These are phyloP conservation scores for Acrobasis repandana DNA, from an alignment of 2,888 invertebrate species.

Conservation along the genomic window DNA sequence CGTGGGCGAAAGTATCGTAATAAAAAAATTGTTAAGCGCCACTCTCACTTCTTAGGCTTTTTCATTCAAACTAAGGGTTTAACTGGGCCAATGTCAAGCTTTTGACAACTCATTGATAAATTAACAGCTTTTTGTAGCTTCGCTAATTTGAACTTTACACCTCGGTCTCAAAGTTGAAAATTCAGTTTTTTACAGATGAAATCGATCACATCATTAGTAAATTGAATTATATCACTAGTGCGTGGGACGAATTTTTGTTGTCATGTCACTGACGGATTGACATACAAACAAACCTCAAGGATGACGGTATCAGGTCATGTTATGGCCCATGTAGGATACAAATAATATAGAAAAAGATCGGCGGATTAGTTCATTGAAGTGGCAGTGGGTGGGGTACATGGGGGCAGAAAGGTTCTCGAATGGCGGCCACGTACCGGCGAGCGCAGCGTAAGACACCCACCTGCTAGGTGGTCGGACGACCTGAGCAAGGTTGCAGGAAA, in stretches of 20 bases:
- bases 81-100: constrained; percentile 15
- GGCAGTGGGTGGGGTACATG: too few relatives aligned
- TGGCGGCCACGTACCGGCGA: too few relatives aligned
- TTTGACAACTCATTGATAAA: constrained; percentile 20
- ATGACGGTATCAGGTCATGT: constrained; percentile 24
- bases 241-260: constrained; percentile 32
- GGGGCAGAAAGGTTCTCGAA: too few relatives aligned
- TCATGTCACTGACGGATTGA: constrained; percentile 43
- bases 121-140: not conserved
- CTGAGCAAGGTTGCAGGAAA: too few relatives aligned
- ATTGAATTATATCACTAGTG: constrained; percentile 19
- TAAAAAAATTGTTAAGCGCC: not conserved
- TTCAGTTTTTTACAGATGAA: not conserved
- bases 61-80: not conserved
- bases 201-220: constrained; percentile 19
- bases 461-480: too few relatives aligned
- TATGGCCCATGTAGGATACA: constrained; percentile 19
- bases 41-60: constrained; percentile 5
- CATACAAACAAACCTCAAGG: constrained; percentile 42
- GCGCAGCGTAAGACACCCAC: too few relatives aligned
- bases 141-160: not conserved
- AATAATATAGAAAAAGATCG: not conserved
- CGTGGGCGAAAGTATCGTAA: not conserved
- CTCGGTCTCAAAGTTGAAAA: not conserved
- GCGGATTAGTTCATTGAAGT: too few relatives aligned